Base-by-base conservation (phyloP, 2,888 invertebrate genomes). In the Ernsta delagoae region DNA sequence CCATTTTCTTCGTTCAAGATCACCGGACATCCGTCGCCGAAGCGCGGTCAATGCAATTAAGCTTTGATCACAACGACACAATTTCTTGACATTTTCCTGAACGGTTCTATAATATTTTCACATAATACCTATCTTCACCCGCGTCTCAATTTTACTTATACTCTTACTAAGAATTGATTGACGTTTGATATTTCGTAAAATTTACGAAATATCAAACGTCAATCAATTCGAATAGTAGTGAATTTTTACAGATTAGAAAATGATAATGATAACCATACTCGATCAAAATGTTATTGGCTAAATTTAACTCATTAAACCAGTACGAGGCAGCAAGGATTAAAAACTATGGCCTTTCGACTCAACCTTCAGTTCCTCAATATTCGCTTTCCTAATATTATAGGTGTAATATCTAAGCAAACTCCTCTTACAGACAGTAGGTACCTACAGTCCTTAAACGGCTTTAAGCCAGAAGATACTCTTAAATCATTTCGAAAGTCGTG, bases 11-110 rank as follows among this genome's bases (percentile, higher is more conserved):
- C 84, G 85, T 82, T 82, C 78, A 78, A 83, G 87, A 87, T 86
- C 85, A 82, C 83, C 87, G 90, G 89, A 90, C 79, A 74, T 90
- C 90, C 89, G 86, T 75, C 76, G 75, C 77, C 80, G 81, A 80
- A 82, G 85, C 85, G 80, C 85, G 87, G 87, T 86, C 88, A 87
- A 88, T 85, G 89, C 88, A 90, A 91, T 91, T 90, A 90, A 88
- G 88, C 88, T 90, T 88, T 89, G 89, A 89, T 90, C 90, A 84
- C 88, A 86, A 88, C 84, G 85, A 89, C 87, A 89, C 84, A 87
- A 87, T 87, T 87, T 84, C 79, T 80, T 81, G 80, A 84, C 80
- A 78, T 82, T 82, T 83, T 82, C 79, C 79, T 72, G 73, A 63
- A 59, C 53, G 59, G 11, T 56, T 64, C 43, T 64, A 34, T 56